A percentile compares a stretch with the other conserved stretches of the same genome.
Conservation (phyloP, 2,113 vertebrate species). For the Cettia cetti region DNA sequence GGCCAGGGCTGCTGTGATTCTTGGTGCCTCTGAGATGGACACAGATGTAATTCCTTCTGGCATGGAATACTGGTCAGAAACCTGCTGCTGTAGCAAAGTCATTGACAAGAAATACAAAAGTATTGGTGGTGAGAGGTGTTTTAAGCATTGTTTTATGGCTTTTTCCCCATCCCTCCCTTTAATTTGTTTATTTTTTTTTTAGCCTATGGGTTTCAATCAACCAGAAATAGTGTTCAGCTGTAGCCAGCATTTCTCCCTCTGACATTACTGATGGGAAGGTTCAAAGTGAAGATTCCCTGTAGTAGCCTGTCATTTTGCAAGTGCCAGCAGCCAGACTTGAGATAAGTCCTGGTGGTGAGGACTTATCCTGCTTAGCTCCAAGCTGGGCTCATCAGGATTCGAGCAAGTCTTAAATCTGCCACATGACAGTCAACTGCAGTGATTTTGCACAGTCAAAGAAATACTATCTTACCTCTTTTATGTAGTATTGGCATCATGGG, state of each 20-base stretch:
- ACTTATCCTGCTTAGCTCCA: neutral
- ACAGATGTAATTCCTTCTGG: neutral
- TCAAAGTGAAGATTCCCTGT: neutral
- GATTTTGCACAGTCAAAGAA: neutral
- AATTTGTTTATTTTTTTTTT: neutral
- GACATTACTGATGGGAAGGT: neutral
- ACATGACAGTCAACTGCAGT: neutral
- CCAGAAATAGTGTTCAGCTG: neutral
- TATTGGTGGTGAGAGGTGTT: neutral
- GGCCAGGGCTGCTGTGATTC: neutral
- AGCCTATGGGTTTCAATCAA: neutral
- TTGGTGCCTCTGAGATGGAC: neutral
- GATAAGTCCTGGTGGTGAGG: neutral
- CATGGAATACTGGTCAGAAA: neutral
- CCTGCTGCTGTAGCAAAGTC: neutral
- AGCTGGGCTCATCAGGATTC: neutral
- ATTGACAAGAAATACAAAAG: neutral
- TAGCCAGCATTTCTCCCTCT: neutral
- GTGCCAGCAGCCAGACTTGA: neutral
- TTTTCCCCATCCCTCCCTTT: fast-evolving
- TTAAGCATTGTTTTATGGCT: neutral
- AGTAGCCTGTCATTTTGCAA: neutral
- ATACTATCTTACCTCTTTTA: neutral
- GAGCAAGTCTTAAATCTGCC: neutral
- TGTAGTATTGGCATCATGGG: neutral